A percentile compares a stretch with the other conserved stretches of the same genome.
These are phyloP conservation scores for Cygnus atratus DNA, from an alignment of 2,113 vertebrate species.

Conservation along the genomic window DNA sequence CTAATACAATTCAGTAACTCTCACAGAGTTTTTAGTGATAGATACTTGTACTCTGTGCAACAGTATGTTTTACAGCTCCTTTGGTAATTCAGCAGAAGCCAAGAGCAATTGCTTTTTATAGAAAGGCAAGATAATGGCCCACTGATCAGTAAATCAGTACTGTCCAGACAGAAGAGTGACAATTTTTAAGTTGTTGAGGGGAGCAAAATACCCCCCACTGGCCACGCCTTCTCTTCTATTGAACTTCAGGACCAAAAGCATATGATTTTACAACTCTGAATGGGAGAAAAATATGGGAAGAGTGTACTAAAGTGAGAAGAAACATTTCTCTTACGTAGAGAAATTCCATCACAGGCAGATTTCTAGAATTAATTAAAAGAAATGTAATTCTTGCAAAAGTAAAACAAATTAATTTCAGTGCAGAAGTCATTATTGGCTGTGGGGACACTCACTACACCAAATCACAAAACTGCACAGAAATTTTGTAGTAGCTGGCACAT, in stretches of 20 bases:
- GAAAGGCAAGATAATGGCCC: background rate
- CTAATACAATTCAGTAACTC: background rate
- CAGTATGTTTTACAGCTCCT: background rate
- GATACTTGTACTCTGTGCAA: background rate
- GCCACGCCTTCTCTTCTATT: background rate
- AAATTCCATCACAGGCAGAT: background rate
- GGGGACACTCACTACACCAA: background rate
- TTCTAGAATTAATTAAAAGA: background rate
- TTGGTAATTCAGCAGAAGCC: background rate
- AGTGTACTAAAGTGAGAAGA: background rate
- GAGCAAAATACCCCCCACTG: background rate
- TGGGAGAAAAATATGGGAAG: background rate
- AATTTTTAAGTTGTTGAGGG: background rate
- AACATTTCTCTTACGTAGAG: background rate
- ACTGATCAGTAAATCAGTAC: constrained; percentile 10
- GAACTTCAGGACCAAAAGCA: background rate
- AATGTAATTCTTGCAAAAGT: background rate
- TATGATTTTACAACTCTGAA: background rate
- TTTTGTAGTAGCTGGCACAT: background rate
- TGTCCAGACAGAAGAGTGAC: background rate
- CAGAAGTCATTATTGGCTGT: background rate
- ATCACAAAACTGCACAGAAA: background rate
- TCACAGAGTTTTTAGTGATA: background rate
- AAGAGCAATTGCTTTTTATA: background rate
- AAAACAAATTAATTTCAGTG: background rate